A percentile compares a stretch with the other conserved stretches of the same genome.
Evolutionary conservation across 2,797 vertebrate species (phyloP).

Genomic region (Eulemur albifrons): DNA sequence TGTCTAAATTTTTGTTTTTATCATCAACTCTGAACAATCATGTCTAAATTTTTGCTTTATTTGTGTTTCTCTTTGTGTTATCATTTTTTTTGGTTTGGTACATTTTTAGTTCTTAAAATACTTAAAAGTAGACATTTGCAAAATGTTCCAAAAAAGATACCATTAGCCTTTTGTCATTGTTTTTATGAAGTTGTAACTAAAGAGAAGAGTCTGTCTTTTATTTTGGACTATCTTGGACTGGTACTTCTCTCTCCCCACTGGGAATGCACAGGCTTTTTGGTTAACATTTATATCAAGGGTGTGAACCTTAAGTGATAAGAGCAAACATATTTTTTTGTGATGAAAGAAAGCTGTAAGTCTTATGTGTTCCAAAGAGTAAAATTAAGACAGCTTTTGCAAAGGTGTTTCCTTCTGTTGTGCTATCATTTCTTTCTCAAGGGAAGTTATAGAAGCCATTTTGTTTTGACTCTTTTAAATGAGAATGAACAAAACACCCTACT

Average conservation of each 20-base stretch:
- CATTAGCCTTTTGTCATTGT: neutral
- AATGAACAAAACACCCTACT: conserved; percentile 37
- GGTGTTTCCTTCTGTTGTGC: conserved; percentile 57
- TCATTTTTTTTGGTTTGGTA: neutral
- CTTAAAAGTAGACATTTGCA: neutral
- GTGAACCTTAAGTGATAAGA: conserved; percentile 53
- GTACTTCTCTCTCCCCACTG: neutral
- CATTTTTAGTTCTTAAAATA: conserved; percentile 7
- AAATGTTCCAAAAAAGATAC: neutral
- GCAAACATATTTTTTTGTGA: conserved; percentile 59
- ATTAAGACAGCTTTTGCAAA: conserved; percentile 26
- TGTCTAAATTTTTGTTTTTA: neutral
- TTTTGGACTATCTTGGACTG: neutral
- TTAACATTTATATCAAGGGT: conserved; percentile 50
- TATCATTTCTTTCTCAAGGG: conserved; percentile 50
- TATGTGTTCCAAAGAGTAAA: conserved; percentile 29
- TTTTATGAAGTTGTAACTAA: neutral
- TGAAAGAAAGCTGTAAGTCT: conserved; percentile 59
- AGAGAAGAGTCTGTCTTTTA: neutral
- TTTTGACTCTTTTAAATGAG: conserved; percentile 53
- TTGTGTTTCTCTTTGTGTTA: neutral
- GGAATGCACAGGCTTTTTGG: neutral
- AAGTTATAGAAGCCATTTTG: neutral
- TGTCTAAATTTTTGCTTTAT: neutral
- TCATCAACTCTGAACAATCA: neutral